Conservation (phyloP, 2,888 invertebrate species). For the Mylabris sibirica region DNA sequence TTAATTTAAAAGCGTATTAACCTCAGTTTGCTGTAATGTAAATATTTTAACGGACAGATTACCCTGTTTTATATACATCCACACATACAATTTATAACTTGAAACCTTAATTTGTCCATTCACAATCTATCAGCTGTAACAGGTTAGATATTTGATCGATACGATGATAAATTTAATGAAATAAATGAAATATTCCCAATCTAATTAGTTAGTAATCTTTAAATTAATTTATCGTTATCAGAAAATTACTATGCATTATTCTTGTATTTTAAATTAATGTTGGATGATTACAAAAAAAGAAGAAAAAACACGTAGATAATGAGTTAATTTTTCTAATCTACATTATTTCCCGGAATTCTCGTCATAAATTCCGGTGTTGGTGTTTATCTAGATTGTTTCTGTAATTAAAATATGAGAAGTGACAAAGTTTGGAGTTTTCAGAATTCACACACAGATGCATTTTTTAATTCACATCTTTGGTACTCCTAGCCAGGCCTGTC, state of each 20-base stretch:
- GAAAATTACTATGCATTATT: background rate
- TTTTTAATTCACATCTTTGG: background rate
- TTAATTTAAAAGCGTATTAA: constrained; percentile 4
- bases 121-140: background rate
- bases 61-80: background rate
- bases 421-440: background rate
- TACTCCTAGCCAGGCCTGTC: too few species aligned
- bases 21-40: background rate
- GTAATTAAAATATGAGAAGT: background rate
- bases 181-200: background rate
- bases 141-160: background rate
- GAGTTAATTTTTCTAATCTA: background rate
- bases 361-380: background rate
- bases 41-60: background rate
- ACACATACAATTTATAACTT: background rate
- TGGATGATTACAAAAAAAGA: background rate
- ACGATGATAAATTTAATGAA: background rate
- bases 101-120: constrained; percentile 1
- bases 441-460: background rate
- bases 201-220: background rate
- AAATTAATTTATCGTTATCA: background rate
- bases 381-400: background rate
- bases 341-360: background rate
- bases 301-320: background rate
- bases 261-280: background rate